Percentiles rank a stretch among this genome's conserved stretches.
Evolutionary conservation across 2,113 vertebrate species (phyloP).

Genomic region (Panurus biarmicus): DNA sequence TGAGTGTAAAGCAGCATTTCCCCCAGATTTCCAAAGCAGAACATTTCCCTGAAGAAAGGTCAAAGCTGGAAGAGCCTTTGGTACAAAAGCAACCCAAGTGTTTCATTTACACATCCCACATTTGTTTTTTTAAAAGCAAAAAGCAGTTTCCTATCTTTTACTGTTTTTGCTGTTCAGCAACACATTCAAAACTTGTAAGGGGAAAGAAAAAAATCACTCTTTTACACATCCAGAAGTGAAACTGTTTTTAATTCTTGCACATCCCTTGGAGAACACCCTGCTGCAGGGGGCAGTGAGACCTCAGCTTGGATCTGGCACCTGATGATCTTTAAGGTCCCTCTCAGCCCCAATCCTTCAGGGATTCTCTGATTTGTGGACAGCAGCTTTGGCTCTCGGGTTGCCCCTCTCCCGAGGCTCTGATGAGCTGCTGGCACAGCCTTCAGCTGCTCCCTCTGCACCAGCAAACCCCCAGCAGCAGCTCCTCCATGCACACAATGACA

Average conservation of each 20-base stretch:
- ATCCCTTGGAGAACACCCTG: background rate
- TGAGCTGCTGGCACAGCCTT: background rate
- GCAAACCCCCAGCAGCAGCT: background rate
- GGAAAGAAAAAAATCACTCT: background rate
- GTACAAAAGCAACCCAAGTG: background rate
- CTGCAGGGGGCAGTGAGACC: background rate
- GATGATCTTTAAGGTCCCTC: background rate
- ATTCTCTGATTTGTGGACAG: background rate
- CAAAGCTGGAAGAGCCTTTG: background rate
- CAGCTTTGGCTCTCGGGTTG: background rate
- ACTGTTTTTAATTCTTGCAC: background rate
- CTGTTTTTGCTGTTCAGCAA: background rate
- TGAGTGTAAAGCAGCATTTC: background rate
- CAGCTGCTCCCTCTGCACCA: background rate
- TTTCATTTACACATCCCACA: background rate
- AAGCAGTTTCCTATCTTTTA: background rate
- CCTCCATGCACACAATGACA: background rate
- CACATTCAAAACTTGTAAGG: background rate
- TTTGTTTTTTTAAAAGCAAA: background rate
- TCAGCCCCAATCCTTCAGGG: background rate
- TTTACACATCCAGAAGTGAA: background rate
- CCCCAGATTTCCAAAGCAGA: background rate
- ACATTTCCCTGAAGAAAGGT: background rate
- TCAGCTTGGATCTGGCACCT: background rate
- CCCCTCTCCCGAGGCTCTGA: background rate